Evolutionary conservation across 2,797 vertebrate species (phyloP).

Genomic region (Cyprinella venusta): DNA sequence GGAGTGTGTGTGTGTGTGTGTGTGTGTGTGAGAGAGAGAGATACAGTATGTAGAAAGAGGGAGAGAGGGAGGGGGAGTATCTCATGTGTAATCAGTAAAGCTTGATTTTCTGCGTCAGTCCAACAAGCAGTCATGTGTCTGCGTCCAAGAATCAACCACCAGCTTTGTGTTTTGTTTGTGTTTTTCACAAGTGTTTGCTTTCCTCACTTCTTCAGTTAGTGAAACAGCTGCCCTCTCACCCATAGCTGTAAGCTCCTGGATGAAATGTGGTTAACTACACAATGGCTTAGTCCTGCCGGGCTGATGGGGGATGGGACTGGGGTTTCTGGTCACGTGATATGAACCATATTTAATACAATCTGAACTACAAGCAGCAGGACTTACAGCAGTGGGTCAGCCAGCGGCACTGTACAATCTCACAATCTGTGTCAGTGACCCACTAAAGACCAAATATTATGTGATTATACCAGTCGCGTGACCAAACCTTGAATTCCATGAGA

Average conservation of each 20-base stretch:
- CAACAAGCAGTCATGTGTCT: not conserved
- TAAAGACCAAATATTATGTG: constrained; percentile 11
- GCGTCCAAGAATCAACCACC: constrained; percentile 27
- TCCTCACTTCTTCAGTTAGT: constrained; percentile 16
- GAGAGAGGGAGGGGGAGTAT: not conserved
- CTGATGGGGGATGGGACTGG: constrained; percentile 6
- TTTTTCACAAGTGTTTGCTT: constrained; percentile 23
- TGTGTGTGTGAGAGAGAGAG: too few species aligned
- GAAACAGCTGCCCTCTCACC: constrained; percentile 28
- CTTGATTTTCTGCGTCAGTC: not conserved
- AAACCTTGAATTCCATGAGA: constrained; percentile 15
- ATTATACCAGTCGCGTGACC: constrained; percentile 13
- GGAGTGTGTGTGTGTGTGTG: not conserved
- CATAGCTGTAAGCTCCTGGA: constrained; percentile 18
- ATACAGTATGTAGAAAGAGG: too few species aligned
- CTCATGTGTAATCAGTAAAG: constrained; percentile 17
- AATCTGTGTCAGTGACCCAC: constrained; percentile 34
- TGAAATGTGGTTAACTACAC: constrained; percentile 42
- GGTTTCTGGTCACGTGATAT: constrained; percentile 26
- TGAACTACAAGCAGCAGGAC: constrained; percentile 15
- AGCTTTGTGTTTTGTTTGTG: constrained; percentile 13
- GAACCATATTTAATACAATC: constrained; percentile 42
- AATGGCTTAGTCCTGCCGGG: constrained; percentile 24
- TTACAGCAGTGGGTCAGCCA: constrained; percentile 19
- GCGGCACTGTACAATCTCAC: constrained; percentile 2